Conservation (phyloP, 1,140 invertebrate species). For the Zophobas morio region DNA sequence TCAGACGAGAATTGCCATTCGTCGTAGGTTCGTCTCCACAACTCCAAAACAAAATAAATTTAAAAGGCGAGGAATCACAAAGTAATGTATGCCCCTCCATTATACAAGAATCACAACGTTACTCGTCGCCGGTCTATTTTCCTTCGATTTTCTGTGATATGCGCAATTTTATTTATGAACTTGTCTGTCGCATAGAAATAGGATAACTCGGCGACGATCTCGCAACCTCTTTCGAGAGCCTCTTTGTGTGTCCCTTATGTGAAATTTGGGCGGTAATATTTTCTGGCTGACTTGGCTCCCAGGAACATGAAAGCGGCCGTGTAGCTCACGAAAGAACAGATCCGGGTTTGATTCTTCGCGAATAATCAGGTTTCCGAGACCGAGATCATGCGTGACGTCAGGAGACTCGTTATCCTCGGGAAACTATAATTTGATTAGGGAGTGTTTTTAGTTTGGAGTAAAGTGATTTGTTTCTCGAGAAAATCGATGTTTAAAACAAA, state of each 20-base stretch:
- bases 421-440: too few species aligned
- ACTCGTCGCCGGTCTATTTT: slow-evolving; percentile 5
- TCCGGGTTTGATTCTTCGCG: slow-evolving; percentile 27
- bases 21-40: too few species aligned
- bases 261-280: slow-evolving; percentile 38
- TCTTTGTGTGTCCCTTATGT: slow-evolving; percentile 38
- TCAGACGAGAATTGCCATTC: too few species aligned
- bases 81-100: neutral
- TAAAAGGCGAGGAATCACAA: too few species aligned
- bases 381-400: slow-evolving; percentile 14
- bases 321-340: slow-evolving; percentile 19
- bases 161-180: slow-evolving; percentile 40
- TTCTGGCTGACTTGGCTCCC: slow-evolving; percentile 35
- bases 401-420: too few species aligned
- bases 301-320: slow-evolving; percentile 33
- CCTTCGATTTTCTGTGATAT: slow-evolving; percentile 27
- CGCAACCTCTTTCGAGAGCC: slow-evolving; percentile 7
- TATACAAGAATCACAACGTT: slow-evolving; percentile 39
- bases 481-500: too few species aligned
- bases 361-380: slow-evolving; percentile 27
- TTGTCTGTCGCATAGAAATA: slow-evolving; percentile 37
- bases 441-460: too few species aligned
- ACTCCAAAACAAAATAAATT: too few species aligned
- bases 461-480: too few species aligned
- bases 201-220: slow-evolving; percentile 30